Percentiles rank a stretch among this genome's conserved stretches.
phyloP scores from a whole-genome alignment of 2,113 vertebrate species.

The Hypomesus transpacificus region DNA sequence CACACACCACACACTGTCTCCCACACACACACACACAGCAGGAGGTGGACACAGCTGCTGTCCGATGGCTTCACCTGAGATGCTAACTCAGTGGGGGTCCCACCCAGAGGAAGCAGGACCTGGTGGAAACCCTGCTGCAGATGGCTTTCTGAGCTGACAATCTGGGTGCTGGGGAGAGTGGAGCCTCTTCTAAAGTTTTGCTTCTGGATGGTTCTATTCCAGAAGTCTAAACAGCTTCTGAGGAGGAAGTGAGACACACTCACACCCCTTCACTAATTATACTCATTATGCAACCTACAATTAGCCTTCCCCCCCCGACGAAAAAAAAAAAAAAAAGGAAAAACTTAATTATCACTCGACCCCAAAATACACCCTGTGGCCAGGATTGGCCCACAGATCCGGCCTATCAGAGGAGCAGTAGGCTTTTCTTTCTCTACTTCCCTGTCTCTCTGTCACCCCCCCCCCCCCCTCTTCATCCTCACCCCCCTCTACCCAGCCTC shows the following conservation, averaged over 20 bases:
- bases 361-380: slow-evolving; percentile 33
- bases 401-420: slow-evolving; percentile 14
- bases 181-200: no score
- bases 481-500: background rate
- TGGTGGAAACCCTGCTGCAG: no score
- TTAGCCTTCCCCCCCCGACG: slow-evolving; percentile 34
- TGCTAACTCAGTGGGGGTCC: no score
- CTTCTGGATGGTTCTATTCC: background rate
- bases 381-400: slow-evolving; percentile 13
- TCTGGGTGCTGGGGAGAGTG: no score
- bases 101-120: no score
- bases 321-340: no score
- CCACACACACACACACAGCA: background rate
- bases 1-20: background rate
- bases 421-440: background rate
- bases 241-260: slow-evolving; percentile 23
- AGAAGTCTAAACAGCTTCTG: background rate
- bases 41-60: background rate
- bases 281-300: slow-evolving; percentile 46
- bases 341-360: slow-evolving; percentile 49
- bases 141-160: no score
- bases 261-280: slow-evolving; percentile 40
- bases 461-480: background rate
- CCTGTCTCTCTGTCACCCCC: background rate
- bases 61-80: background rate